Evolutionary conservation across 2,797 vertebrate genomes (phyloP), one percentile per base, ranked within the genome.

Genomic region (Nothura maculosa): DNA sequence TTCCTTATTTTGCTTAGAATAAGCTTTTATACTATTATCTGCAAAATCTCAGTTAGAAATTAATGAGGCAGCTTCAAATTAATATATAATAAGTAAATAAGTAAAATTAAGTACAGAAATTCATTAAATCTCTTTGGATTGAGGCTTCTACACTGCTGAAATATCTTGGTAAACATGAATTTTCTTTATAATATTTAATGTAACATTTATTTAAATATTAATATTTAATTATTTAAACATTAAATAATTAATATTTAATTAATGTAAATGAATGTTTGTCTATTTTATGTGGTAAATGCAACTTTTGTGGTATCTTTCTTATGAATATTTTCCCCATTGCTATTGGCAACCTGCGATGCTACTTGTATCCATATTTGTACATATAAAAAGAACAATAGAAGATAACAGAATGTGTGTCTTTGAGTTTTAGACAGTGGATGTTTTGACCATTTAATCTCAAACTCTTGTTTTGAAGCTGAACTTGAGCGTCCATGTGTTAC

Each of bases 1-100:
- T 52, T 94, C 42, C 68, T 70, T 68, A 64, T 15, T 91, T 87
- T 75, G 12, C 22, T 85, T 86, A 69, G 22, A 88, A 84, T 58
- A 76, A 20, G 11, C 8, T 77, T 89, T 94, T 52, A 27, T 15
- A 28, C 69, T 84, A 77, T 67, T 64, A 85, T 25, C 24, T 58
- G 18, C 67, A 74, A 27, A n/a, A 80, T 77, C 47, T n/a, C 27
- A 86, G 34, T 69, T 55, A 86, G 32, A 89, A 94, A 15, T 57
- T 74, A 70, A 90, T 87, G 32, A 64, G 76, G 32, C 52, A 82
- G 57, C 10, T 77, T 87, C 24, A 24, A 25, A 67, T 62, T 85
- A 58, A 34, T 38, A 20, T 27, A 18, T 20, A 85, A n/a, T 40
- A 67, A 85, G 82, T 90, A 42, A 32, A 66, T 58, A 50, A 61